phyloP scores from a whole-genome alignment of 2,888 invertebrate genomes.

The Lamellibrachia columna region DNA sequence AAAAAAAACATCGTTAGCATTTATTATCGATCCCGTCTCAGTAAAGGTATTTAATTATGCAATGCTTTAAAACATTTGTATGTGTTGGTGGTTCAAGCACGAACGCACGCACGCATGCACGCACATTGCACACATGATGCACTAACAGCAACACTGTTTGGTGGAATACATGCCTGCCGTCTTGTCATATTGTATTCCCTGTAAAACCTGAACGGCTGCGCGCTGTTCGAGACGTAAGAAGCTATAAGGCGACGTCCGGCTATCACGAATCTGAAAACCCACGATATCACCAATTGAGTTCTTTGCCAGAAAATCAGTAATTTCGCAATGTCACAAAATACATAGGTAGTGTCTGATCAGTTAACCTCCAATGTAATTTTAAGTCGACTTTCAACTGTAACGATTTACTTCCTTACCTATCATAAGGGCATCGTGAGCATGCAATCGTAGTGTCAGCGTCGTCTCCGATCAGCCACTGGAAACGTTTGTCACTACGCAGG shows the following conservation, averaged over 20 bases:
- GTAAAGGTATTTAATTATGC: background rate
- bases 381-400: no score
- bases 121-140: no score
- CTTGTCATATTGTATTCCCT: background rate
- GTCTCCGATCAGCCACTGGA: conserved; percentile 51
- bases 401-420: conserved; percentile 42
- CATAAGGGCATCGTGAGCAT: conserved; percentile 51
- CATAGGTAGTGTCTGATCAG: no score
- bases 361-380: no score
- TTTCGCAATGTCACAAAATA: background rate
- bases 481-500: conserved; percentile 42
- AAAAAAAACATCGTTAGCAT: background rate
- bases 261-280: background rate
- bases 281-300: background rate
- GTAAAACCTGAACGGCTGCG: background rate
- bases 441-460: conserved; percentile 49
- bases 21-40: background rate
- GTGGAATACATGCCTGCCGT: background rate
- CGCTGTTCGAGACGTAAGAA: background rate
- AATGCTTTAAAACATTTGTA: background rate
- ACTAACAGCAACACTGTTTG: no score
- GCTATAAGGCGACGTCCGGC: background rate
- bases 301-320: background rate
- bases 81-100: background rate
- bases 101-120: no score